These are phyloP conservation scores for Bilobella aurantiaca DNA, from an alignment of 1,140 invertebrate species.

Conservation along the genomic window DNA sequence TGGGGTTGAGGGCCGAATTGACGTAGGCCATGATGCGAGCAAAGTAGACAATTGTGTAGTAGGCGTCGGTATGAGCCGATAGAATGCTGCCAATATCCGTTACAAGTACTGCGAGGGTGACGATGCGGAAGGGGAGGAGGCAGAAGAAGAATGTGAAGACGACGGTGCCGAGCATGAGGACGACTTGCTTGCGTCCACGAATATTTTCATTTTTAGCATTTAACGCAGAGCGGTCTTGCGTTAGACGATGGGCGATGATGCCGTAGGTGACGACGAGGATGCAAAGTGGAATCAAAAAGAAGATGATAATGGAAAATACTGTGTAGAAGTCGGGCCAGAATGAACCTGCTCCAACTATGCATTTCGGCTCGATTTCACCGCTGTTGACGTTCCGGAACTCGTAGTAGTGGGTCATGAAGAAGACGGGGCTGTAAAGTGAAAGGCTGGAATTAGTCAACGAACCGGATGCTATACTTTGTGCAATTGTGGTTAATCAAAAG, in stretches of 20 bases:
- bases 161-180: constrained; percentile 59
- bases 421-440: constrained; percentile 59
- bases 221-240: constrained; percentile 27
- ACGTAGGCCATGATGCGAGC: constrained; percentile 73
- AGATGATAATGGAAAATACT: constrained; percentile 55
- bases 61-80: constrained; percentile 54
- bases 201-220: constrained; percentile 34
- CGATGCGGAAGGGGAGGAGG: constrained; percentile 67
- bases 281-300: constrained; percentile 64
- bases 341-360: constrained; percentile 57
- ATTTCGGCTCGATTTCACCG: constrained; percentile 56
- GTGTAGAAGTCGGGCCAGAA: constrained; percentile 65
- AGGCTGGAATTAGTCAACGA: background rate
- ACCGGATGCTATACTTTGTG: background rate
- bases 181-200: constrained; percentile 56
- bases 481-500: background rate
- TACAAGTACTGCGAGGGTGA: constrained; percentile 69
- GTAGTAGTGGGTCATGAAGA: constrained; percentile 54
- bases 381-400: constrained; percentile 47
- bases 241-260: constrained; percentile 62
- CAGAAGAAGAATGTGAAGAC: constrained; percentile 77
- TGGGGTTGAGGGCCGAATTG: constrained; percentile 79
- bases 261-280: constrained; percentile 64
- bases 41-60: constrained; percentile 68
- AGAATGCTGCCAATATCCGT: constrained; percentile 48